Evolutionary conservation across 2,797 vertebrate genomes (phyloP).

Genomic region (Epinephelus malabaricus): DNA sequence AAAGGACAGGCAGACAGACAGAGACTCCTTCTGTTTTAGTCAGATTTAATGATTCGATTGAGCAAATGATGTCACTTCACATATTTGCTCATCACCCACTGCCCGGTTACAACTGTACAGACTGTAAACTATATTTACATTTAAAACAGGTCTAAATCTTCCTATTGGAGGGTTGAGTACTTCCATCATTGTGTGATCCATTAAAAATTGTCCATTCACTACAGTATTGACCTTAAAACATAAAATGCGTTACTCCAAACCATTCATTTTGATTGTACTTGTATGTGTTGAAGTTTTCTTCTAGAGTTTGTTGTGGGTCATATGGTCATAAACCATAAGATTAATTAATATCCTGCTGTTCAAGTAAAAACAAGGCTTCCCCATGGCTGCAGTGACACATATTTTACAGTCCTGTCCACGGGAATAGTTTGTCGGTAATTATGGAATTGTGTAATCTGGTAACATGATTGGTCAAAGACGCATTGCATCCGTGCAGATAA

Average conservation of each 20-base stretch:
- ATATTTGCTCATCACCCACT: neutral
- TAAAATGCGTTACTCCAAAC: neutral
- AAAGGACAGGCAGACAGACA: no score
- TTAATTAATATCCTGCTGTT: neutral
- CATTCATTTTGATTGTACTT: neutral
- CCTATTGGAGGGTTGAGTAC: neutral
- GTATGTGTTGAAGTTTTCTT: neutral
- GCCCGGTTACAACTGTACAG: conserved; percentile 10
- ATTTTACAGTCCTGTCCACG: neutral
- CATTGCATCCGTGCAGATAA: neutral
- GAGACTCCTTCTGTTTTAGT: no score
- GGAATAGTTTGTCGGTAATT: neutral
- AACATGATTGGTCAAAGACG: neutral
- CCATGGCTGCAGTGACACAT: neutral
- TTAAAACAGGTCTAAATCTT: neutral
- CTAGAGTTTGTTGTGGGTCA: neutral
- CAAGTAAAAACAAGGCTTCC: neutral
- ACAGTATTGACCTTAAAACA: neutral
- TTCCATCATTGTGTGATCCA: neutral
- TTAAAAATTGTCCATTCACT: neutral
- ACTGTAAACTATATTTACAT: conserved; percentile 39
- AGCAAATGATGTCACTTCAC: neutral
- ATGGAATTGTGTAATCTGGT: neutral
- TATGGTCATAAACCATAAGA: neutral
- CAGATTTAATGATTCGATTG: conserved; percentile 2